phyloP scores from a whole-genome alignment of 2,113 vertebrate species.

The Forbesichthys agassizii region DNA sequence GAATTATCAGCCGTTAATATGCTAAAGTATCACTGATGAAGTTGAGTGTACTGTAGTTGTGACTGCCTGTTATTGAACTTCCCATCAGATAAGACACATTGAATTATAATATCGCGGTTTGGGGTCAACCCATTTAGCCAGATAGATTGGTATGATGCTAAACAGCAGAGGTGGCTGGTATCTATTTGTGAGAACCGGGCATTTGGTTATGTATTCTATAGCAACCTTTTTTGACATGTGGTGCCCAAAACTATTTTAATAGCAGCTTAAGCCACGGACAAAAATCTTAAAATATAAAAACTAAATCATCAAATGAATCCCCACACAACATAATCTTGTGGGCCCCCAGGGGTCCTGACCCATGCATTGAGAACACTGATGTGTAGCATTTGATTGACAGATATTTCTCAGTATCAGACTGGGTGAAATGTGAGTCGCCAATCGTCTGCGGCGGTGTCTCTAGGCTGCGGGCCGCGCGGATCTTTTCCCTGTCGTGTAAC shows the following conservation, averaged over 20 bases:
- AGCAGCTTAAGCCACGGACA: too few relatives aligned
- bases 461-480: conserved; percentile 21
- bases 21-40: conserved; percentile 9
- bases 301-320: too few relatives aligned
- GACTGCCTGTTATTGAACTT: conserved; percentile 19
- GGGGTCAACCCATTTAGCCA: conserved; percentile 7
- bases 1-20: not conserved
- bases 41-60: not conserved
- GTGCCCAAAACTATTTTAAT: too few relatives aligned
- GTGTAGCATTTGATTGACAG: too few relatives aligned
- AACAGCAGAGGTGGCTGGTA: not conserved
- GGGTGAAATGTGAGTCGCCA: conserved; percentile 44
- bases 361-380: too few relatives aligned
- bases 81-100: conserved; percentile 27
- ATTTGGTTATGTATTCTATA: conserved; percentile 27
- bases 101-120: conserved; percentile 27
- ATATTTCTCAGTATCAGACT: conserved; percentile 4
- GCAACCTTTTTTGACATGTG: too few relatives aligned
- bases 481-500: conserved; percentile 36
- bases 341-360: too few relatives aligned
- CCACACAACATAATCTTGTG: too few relatives aligned
- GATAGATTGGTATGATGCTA: conserved; percentile 2
- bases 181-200: conserved; percentile 18
- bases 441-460: conserved; percentile 33
- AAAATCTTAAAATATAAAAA: too few relatives aligned